A percentile compares a stretch with the other conserved stretches of the same genome.
Evolutionary conservation across 2,888 invertebrate genomes (phyloP).

Genomic region (Nephrocerus scutellatus): DNA sequence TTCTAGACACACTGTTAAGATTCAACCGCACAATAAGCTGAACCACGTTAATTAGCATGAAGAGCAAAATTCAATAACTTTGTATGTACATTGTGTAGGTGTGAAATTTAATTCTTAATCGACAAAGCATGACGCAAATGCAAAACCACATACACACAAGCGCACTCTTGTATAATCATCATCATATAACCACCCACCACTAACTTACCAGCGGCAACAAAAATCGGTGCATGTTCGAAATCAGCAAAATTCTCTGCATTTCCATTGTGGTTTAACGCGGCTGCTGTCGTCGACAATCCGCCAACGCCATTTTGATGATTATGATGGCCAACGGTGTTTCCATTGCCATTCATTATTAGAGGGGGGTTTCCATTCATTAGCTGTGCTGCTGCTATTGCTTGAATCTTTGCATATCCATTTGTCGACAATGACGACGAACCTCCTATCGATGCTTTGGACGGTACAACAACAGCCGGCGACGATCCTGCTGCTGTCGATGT

Average conservation of each 20-base stretch:
- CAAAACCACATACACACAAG: neutral
- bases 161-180: neutral
- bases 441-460: conserved; percentile 26
- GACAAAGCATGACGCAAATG: neutral
- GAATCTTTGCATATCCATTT: conserved; percentile 44
- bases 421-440: conserved; percentile 28
- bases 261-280: conserved; percentile 27
- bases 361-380: conserved; percentile 21
- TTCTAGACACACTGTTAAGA: too few relatives aligned
- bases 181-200: conserved; percentile 3
- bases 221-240: conserved; percentile 66
- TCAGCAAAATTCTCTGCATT: conserved; percentile 56
- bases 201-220: conserved; percentile 52
- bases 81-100: too few relatives aligned
- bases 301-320: conserved; percentile 14
- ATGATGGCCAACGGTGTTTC: conserved; percentile 12
- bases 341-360: conserved; percentile 27
- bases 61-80: too few relatives aligned
- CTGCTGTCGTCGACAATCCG: conserved; percentile 18
- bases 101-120: too few relatives aligned
- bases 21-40: too few relatives aligned
- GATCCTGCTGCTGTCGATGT: conserved; percentile 39
- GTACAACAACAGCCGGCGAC: conserved; percentile 34
- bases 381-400: conserved; percentile 35
- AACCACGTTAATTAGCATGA: too few relatives aligned